These are phyloP conservation scores for Mylabris phalerata DNA, from an alignment of 1,140 invertebrate species.

Conservation along the genomic window DNA sequence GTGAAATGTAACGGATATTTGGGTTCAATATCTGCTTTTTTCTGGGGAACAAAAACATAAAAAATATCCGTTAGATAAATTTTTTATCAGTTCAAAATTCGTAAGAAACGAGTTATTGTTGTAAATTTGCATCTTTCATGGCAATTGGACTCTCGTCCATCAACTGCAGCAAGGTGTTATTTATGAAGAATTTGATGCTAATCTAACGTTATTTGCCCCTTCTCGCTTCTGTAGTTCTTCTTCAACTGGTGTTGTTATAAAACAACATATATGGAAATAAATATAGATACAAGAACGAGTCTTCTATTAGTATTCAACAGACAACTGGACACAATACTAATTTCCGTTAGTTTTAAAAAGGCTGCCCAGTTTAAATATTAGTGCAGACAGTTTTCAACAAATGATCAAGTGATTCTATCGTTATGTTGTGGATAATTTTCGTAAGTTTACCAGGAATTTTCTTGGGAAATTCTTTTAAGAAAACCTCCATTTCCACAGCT, in stretches of 20 bases:
- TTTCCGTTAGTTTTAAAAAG: conserved; percentile 34
- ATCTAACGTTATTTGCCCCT: conserved; percentile 29
- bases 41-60: too few species aligned
- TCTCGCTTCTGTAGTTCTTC: neutral
- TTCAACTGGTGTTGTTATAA: too few species aligned
- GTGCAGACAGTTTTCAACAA: too few species aligned
- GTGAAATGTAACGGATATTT: too few species aligned
- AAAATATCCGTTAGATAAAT: too few species aligned
- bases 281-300: conserved; percentile 16
- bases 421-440: conserved; percentile 26
- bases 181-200: neutral
- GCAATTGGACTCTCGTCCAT: too few species aligned
- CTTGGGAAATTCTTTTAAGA: neutral
- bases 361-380: conserved; percentile 1
- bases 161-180: too few species aligned
- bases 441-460: neutral
- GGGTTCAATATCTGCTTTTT: too few species aligned
- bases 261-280: conserved; percentile 18
- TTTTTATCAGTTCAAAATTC: too few species aligned
- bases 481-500: neutral
- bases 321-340: conserved; percentile 19
- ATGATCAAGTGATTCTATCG: neutral
- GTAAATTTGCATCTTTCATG: too few species aligned
- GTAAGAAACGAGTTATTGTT: too few species aligned
- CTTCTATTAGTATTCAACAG: conserved; percentile 11